Evolutionary conservation across 2,797 vertebrate genomes (phyloP).

Genomic region (Mallotus villosus): DNA sequence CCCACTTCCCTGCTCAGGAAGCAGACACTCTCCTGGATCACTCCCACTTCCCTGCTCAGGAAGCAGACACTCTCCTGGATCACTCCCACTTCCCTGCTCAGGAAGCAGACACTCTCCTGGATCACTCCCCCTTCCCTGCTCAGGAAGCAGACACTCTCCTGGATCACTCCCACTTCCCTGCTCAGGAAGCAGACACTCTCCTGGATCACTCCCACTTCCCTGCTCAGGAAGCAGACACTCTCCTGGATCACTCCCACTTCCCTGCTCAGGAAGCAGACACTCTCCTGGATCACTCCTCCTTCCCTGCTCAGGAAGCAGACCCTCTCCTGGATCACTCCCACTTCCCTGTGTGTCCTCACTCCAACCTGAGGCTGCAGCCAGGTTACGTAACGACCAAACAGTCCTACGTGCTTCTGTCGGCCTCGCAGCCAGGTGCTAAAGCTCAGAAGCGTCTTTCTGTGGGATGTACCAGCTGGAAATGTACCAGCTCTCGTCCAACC

Average conservation of each 20-base stretch:
- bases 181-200: constrained; percentile 31
- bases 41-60: too few relatives aligned
- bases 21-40: too few relatives aligned
- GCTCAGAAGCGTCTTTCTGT: too few relatives aligned
- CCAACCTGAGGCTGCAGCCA: constrained; percentile 10
- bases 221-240: constrained; percentile 30
- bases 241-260: constrained; percentile 42
- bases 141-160: constrained; percentile 30
- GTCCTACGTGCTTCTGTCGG: too few relatives aligned
- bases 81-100: constrained; percentile 41
- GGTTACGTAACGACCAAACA: too few relatives aligned
- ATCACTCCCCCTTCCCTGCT: too few relatives aligned
- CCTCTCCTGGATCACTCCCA: constrained; percentile 36
- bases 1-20: constrained; percentile 36
- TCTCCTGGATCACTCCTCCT: too few relatives aligned
- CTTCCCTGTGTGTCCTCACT: constrained; percentile 26
- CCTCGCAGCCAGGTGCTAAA: too few relatives aligned
- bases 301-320: too few relatives aligned
- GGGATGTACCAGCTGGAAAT: background rate
- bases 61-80: constrained; percentile 30
- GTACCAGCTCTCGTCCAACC: too few relatives aligned
- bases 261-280: constrained; percentile 29
- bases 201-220: too few relatives aligned
- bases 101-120: constrained; percentile 28
- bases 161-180: constrained; percentile 39